phyloP scores from a whole-genome alignment of 2,797 vertebrate species.

The Argya squamiceps region DNA sequence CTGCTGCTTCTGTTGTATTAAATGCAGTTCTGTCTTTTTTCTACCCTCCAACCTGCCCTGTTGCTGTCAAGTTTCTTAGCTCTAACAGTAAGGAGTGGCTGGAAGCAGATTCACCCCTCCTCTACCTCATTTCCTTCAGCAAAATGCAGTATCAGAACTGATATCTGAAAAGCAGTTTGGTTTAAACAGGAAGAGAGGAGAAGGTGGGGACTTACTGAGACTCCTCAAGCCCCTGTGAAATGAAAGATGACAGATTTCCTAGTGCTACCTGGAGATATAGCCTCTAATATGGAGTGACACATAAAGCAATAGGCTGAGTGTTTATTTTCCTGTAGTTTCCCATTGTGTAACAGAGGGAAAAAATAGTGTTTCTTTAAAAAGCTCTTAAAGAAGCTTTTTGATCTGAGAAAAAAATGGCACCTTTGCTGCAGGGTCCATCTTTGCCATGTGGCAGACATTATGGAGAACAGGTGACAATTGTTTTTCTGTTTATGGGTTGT shows the following conservation, averaged over 20 bases:
- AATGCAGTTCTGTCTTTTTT: not conserved
- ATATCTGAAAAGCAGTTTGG: not conserved
- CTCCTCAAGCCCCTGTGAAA: not conserved
- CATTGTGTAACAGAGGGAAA: not conserved
- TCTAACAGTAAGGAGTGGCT: not conserved
- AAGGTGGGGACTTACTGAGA: not conserved
- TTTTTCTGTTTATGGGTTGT: not conserved
- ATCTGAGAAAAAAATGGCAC: slow-evolving; percentile 21
- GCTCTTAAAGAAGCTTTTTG: not conserved
- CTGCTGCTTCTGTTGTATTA: not conserved
- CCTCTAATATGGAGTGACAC: not conserved
- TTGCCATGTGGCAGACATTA: slow-evolving; percentile 17
- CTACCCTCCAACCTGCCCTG: not conserved
- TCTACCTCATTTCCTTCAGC: not conserved
- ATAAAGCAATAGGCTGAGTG: not conserved
- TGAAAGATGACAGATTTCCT: not conserved
- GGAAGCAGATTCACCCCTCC: not conserved
- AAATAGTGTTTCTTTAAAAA: not conserved
- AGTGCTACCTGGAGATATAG: not conserved
- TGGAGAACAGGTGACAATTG: slow-evolving; percentile 38
- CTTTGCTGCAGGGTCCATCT: slow-evolving; percentile 29
- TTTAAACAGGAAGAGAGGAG: not conserved
- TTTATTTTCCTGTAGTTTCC: not conserved
- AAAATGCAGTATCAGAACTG: not conserved
- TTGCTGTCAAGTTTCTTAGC: not conserved